These are phyloP conservation scores for Choloepus didactylus DNA, from an alignment of 2,797 vertebrate genomes.

Conservation along the genomic window DNA sequence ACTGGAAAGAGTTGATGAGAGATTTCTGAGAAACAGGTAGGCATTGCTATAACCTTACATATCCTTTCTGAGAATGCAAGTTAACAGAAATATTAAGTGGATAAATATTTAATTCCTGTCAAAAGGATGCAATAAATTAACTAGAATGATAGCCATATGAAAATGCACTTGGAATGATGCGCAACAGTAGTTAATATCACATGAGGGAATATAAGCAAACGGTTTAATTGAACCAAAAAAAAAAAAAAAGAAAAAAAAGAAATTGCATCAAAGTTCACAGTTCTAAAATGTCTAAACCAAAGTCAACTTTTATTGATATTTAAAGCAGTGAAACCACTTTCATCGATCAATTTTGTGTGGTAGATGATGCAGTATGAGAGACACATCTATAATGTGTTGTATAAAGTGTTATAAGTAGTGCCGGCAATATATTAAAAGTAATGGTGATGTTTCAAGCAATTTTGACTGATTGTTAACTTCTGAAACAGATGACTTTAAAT, in stretches of 20 bases:
- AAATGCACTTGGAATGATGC: constrained; percentile 78
- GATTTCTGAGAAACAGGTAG: constrained; percentile 80
- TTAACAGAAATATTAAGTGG: constrained; percentile 81
- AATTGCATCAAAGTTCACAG: constrained; percentile 75
- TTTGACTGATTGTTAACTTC: constrained; percentile 31
- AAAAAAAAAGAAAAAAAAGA: constrained; percentile 54
- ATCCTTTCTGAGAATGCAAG: constrained; percentile 82
- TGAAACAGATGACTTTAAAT: constrained; percentile 1
- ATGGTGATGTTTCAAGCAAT: constrained; percentile 50
- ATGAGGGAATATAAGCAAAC: constrained; percentile 82
- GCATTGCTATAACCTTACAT: constrained; percentile 65
- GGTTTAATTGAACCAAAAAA: constrained; percentile 74
- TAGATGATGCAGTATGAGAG: constrained; percentile 66
- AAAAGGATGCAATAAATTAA: constrained; percentile 77
- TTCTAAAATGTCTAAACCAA: constrained; percentile 77
- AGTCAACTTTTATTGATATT: constrained; percentile 78
- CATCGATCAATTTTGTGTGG: constrained; percentile 51
- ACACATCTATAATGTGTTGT: constrained; percentile 57
- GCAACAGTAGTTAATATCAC: constrained; percentile 66
- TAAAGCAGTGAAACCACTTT: constrained; percentile 72
- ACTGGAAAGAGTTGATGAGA: constrained; percentile 66
- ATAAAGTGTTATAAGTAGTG: constrained; percentile 41
- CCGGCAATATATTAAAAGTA: constrained; percentile 49
- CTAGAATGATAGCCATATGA: constrained; percentile 69
- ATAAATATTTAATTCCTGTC: constrained; percentile 85